Evolutionary conservation across 2,797 vertebrate species (phyloP).

Genomic region (Catharus ustulatus): DNA sequence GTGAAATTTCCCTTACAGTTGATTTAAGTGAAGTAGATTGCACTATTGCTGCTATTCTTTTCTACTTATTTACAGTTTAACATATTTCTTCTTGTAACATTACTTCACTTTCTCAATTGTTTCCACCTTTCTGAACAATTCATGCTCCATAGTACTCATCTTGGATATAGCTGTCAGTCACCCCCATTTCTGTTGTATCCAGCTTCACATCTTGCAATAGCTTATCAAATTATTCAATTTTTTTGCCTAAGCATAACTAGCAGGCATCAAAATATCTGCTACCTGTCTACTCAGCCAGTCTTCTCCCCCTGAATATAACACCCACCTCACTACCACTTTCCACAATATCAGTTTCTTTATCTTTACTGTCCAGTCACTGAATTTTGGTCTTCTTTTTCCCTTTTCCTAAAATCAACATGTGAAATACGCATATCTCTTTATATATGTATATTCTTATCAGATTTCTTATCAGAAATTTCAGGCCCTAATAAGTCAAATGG

Average conservation of each 20-base stretch:
- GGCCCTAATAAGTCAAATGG: not conserved
- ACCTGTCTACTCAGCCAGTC: not conserved
- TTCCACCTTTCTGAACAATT: not conserved
- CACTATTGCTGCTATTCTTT: not conserved
- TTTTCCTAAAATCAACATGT: not conserved
- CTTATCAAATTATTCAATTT: not conserved
- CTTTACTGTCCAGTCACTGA: not conserved
- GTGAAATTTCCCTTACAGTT: not conserved
- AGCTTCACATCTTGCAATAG: not conserved
- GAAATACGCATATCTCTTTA: not conserved
- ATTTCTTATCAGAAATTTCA: not conserved
- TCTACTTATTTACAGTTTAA: not conserved
- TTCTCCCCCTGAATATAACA: not conserved
- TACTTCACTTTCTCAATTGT: not conserved
- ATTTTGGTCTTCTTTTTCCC: not conserved
- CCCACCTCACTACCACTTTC: not conserved
- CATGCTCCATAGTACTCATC: not conserved
- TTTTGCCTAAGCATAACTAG: not conserved
- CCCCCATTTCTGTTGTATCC: not conserved
- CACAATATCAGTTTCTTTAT: not conserved
- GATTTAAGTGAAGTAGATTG: not conserved
- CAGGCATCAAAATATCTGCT: not conserved
- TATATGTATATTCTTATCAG: not conserved
- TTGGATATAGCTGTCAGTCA: not conserved
- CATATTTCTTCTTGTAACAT: not conserved